Conservation (phyloP, 2,113 vertebrate genomes). For the Mormyrus iriodes region DNA sequence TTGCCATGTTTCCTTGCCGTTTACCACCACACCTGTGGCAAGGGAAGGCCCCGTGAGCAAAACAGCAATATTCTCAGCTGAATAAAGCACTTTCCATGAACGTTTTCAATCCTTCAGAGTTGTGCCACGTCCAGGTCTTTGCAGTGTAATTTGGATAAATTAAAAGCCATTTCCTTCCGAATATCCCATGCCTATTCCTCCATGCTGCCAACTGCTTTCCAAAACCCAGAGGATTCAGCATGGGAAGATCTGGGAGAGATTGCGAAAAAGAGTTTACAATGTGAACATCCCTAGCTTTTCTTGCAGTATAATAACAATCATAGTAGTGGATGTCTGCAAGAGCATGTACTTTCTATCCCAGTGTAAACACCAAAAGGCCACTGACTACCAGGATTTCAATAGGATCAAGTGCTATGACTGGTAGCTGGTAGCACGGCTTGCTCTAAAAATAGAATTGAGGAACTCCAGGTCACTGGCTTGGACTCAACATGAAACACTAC, state of each 20-base stretch:
- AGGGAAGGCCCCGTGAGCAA: constrained; percentile 58
- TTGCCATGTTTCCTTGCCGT: constrained; percentile 69
- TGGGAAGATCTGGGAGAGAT: constrained; percentile 59
- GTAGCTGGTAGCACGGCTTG: constrained; percentile 4
- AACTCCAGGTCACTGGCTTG: constrained; percentile 38
- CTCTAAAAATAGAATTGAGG: constrained; percentile 33
- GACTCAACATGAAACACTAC: constrained; percentile 40
- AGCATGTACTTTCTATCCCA: not conserved
- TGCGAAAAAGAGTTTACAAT: constrained; percentile 34
- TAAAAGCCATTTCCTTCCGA: constrained; percentile 53
- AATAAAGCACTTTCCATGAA: constrained; percentile 56
- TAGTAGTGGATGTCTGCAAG: not conserved
- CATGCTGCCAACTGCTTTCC: constrained; percentile 52
- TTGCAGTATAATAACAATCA: not conserved
- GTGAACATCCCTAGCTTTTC: not conserved
- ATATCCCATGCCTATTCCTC: constrained; percentile 53
- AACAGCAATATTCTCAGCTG: not conserved
- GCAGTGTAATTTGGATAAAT: constrained; percentile 52
- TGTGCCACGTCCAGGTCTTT: constrained; percentile 56
- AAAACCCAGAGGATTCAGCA: constrained; percentile 52
- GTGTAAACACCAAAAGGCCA: not conserved
- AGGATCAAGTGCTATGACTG: constrained; percentile 16
- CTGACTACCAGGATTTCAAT: not conserved
- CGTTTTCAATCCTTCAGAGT: constrained; percentile 58
- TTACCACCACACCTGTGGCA: constrained; percentile 44